phyloP scores from a whole-genome alignment of 2,113 vertebrate species.

The Aspiorhynchus laticeps region DNA sequence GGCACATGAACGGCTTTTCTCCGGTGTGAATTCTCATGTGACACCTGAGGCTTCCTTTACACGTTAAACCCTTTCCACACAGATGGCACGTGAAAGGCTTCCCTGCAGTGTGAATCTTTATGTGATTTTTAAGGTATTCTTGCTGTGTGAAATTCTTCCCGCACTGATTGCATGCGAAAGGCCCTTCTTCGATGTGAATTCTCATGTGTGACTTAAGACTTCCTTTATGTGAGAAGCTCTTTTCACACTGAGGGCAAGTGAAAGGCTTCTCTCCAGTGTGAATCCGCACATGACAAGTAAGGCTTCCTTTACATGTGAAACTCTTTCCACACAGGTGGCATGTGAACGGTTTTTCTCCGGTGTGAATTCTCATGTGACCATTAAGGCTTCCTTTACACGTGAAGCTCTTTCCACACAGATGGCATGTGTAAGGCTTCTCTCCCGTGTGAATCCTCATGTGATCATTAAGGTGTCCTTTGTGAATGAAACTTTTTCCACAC shows the following conservation, averaged over 20 bases:
- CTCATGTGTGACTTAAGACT: constrained; percentile 16
- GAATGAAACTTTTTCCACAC: not conserved
- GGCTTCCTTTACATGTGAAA: not conserved
- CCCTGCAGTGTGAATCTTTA: not conserved
- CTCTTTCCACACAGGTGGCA: constrained; percentile 1
- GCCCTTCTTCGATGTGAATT: constrained; percentile 12
- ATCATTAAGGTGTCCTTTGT: not conserved
- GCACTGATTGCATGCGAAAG: not conserved
- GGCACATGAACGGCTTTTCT: constrained; percentile 4
- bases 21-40: constrained; percentile 19
- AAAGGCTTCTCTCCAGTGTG: constrained; percentile 1
- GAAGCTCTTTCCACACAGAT: not conserved
- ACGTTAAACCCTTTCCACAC: constrained; percentile 12
- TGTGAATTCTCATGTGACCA: constrained; percentile 9
- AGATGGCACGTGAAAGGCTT: constrained; percentile 7
- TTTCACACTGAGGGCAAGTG: constrained; percentile 8
- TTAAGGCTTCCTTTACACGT: not conserved
- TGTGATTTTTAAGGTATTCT: constrained; percentile 8
- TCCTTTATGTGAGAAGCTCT: constrained; percentile 16
- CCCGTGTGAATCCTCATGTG: not conserved
- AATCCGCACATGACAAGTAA: not conserved
- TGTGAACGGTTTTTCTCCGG: not conserved
- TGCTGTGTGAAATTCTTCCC: constrained; percentile 12
- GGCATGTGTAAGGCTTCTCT: not conserved
- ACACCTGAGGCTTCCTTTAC: not conserved